These are phyloP conservation scores for Syrista parreyssii DNA, from an alignment of 2,888 invertebrate species.

Conservation along the genomic window DNA sequence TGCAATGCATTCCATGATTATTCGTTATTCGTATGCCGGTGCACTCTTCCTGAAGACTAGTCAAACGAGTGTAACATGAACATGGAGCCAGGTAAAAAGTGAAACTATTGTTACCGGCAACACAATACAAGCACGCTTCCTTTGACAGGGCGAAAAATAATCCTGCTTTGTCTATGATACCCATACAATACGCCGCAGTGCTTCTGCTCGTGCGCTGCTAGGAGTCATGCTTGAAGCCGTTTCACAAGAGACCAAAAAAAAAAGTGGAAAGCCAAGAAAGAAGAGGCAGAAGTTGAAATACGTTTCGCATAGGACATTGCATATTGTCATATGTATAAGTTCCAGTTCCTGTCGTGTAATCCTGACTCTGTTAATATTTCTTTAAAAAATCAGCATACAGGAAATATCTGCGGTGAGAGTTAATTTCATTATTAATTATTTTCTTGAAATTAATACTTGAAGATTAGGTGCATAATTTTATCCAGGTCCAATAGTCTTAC, in stretches of 20 bases:
- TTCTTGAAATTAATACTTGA: not conserved
- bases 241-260: not conserved
- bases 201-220: not conserved
- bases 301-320: not conserved
- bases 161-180: constrained; percentile 58
- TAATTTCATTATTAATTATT: not conserved
- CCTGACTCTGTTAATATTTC: not conserved
- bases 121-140: constrained; percentile 54
- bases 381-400: not conserved
- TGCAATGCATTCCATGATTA: not conserved
- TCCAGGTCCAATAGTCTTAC: too few species aligned
- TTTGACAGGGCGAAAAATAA: constrained; percentile 58
- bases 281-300: not conserved
- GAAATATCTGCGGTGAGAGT: not conserved
- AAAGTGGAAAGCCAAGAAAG: not conserved
- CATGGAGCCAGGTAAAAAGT: constrained; percentile 41
- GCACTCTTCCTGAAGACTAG: constrained; percentile 46
- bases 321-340: not conserved
- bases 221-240: not conserved
- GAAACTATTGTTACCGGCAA: constrained; percentile 45
- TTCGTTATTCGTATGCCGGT: not conserved
- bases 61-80: constrained; percentile 59
- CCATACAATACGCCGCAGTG: not conserved
- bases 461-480: too few species aligned
- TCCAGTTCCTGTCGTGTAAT: not conserved